These are phyloP conservation scores for Drosophila yakuba DNA, from an alignment of 1,140 invertebrate genomes.

Conservation along the genomic window DNA sequence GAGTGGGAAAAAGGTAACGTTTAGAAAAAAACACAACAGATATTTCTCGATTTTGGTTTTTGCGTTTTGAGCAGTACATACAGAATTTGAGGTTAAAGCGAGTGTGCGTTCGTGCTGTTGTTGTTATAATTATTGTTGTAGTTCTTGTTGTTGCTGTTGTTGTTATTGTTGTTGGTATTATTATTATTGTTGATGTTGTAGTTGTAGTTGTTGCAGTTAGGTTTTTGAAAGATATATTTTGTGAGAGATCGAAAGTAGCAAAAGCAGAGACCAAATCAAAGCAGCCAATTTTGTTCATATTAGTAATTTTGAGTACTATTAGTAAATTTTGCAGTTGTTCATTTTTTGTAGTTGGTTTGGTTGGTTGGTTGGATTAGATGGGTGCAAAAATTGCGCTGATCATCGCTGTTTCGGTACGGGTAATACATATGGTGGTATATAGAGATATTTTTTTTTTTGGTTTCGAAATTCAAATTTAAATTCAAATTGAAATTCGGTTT, in stretches of 20 bases:
- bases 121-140: slow-evolving; percentile 42
- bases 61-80: slow-evolving; percentile 65
- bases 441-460: background rate
- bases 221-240: slow-evolving; percentile 25
- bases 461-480: background rate
- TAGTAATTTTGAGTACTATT: slow-evolving; percentile 19
- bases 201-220: slow-evolving; percentile 25
- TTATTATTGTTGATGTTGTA: slow-evolving; percentile 27
- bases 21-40: slow-evolving; percentile 19
- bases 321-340: slow-evolving; percentile 42
- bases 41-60: slow-evolving; percentile 19
- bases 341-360: slow-evolving; percentile 25
- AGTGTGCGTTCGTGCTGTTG: slow-evolving; percentile 49
- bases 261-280: slow-evolving; percentile 70
- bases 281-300: slow-evolving; percentile 58
- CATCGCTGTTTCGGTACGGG: slow-evolving; percentile 26
- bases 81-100: slow-evolving; percentile 58
- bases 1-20: background rate
- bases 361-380: slow-evolving; percentile 22
- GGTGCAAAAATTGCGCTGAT: slow-evolving; percentile 29
- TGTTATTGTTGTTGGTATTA: slow-evolving; percentile 34
- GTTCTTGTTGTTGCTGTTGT: slow-evolving; percentile 38
- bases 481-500: slow-evolving; percentile 23
- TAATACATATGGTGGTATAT: background rate
- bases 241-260: slow-evolving; percentile 53